These are phyloP conservation scores for Gymnothorax javanicus DNA, from an alignment of 2,797 vertebrate genomes.

Conservation along the genomic window DNA sequence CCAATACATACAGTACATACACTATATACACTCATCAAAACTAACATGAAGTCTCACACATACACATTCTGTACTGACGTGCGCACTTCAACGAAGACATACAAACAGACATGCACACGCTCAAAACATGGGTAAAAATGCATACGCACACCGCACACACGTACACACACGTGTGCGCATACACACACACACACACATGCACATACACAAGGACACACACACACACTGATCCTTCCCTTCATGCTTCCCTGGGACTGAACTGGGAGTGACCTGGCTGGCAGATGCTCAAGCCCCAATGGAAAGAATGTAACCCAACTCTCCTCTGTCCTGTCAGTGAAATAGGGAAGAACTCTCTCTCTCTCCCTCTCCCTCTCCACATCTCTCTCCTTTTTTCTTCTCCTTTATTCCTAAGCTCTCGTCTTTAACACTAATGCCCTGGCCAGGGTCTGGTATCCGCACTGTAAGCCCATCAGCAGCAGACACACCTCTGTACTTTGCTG, in stretches of 20 bases:
- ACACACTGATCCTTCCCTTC: conserved; percentile 67
- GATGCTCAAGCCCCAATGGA: conserved; percentile 71
- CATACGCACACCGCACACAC: background rate
- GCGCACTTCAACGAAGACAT: background rate
- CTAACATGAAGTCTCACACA: background rate
- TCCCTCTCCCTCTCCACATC: conserved; percentile 13
- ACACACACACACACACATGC: conserved; percentile 17
- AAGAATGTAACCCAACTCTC: conserved; percentile 77
- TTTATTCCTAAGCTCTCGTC: conserved; percentile 5
- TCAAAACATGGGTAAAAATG: background rate
- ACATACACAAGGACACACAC: conserved; percentile 54
- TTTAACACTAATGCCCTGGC: background rate
- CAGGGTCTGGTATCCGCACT: background rate
- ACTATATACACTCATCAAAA: too few relatives aligned
- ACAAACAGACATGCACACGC: background rate
- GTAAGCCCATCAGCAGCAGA: background rate
- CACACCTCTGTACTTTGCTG: background rate
- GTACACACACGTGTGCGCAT: background rate
- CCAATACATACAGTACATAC: background rate
- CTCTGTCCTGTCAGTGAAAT: conserved; percentile 36
- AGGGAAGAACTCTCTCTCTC: conserved; percentile 15
- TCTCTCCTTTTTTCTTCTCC: background rate
- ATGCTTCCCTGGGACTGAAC: conserved; percentile 73
- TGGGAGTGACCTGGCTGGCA: conserved; percentile 79
- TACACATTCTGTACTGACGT: background rate